phyloP scores from a whole-genome alignment of 1,140 invertebrate genomes.

The Eulimnadia texana region DNA sequence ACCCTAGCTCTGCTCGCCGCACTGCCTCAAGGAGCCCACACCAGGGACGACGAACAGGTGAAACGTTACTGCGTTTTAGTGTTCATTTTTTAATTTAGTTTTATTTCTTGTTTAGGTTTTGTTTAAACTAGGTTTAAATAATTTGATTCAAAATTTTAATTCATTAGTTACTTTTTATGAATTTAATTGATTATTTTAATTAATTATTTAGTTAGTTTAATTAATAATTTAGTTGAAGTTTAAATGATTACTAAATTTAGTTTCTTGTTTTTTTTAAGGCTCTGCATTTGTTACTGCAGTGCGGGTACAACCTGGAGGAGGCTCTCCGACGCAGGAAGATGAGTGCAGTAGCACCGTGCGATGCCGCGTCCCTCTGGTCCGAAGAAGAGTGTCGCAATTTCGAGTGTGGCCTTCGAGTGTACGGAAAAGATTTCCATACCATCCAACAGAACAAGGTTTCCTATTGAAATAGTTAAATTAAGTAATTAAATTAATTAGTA shows the following conservation, averaged over 20 bases:
- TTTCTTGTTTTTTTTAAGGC: constrained; percentile 41
- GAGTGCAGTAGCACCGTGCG: constrained; percentile 51
- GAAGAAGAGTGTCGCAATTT: constrained; percentile 96
- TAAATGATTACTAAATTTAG: too few species aligned
- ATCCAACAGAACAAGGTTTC: constrained; percentile 90
- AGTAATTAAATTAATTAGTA: too few species aligned
- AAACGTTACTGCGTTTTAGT: too few species aligned
- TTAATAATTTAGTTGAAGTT: too few species aligned
- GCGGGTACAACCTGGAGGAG: constrained; percentile 87
- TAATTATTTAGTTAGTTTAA: constrained; percentile 11
- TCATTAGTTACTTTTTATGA: not conserved
- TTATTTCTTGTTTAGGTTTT: too few species aligned
- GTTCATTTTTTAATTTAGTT: too few species aligned
- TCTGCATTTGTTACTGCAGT: constrained; percentile 77
- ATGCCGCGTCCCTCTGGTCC: constrained; percentile 78
- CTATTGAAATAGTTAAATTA: too few species aligned
- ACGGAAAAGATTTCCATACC: constrained; percentile 90
- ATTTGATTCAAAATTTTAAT: constrained; percentile 4
- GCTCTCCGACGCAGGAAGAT: constrained; percentile 69
- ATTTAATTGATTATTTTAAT: constrained; percentile 6
- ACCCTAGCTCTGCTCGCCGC: not conserved
- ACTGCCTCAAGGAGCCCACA: constrained; percentile 53
- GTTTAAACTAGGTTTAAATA: too few species aligned
- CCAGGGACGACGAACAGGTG: constrained; percentile 75
- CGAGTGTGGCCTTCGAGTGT: constrained; percentile 78